Base-by-base conservation (phyloP, 2,113 vertebrate genomes). In the Hystrix brachyura region DNA sequence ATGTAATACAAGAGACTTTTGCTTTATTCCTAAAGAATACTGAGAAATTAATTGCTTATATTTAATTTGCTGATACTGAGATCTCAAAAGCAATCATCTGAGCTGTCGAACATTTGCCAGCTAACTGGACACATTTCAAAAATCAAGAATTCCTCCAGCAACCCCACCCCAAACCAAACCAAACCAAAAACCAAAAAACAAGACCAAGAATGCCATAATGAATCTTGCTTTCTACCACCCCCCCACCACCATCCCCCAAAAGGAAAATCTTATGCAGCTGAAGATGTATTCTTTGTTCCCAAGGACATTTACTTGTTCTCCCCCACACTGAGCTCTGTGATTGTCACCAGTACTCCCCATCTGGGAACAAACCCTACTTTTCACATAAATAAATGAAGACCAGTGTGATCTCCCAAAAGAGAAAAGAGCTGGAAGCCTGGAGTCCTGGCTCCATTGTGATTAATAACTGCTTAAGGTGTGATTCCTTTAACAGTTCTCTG, bases 21-120 rank as follows among this genome's bases (percentile, higher is more conserved):
- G 32, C 51, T 79, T 95, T 74, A 76, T 67, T 89, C 65, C 86
- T 90, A 90, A 74, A 94, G n/a, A 93, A 78, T 81, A 80, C 4
- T 60, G 60, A 92, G 25, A 92, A 95, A 89, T 55, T 5, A 91
- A 87, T 29, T 79, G n/a, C 76, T 90, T 69, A 80, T 38, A 19
- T 53, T 87, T 80, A 91, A 93, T 85, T 80, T 93, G 86, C 62
- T 87, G 27, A 64, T 89, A 87, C 90, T 90, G 48, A 92, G 48
- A 83, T 53, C 23, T 82, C 87, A 88, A 74, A 85, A 81, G 89
- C 87, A 59, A 72, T 62, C 67, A 92, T 80, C 48, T 64, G 9
- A 88, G 38, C 34, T 71, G 55, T 88, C 59, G 72, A 92, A 87
- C 27, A 90, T 43, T 90, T 72, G 82, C 85, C 25, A 87, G 55